phyloP scores from a whole-genome alignment of 2,113 vertebrate genomes.

The Vireo altiloquus region DNA sequence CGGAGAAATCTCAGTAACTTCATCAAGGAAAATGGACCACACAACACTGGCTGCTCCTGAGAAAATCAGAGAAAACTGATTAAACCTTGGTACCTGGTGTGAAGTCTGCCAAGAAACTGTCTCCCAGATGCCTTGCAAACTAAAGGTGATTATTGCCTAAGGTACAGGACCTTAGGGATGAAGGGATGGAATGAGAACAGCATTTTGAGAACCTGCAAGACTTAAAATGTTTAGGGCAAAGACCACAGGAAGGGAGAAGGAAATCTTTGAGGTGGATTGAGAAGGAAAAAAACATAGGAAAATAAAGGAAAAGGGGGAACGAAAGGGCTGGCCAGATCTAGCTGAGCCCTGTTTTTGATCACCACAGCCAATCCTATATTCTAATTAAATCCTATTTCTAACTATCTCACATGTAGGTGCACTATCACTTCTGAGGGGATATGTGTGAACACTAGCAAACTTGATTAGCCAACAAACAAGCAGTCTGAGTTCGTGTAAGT shows the following conservation, averaged over 20 bases:
- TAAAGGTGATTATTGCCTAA: neutral
- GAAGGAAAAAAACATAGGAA: neutral
- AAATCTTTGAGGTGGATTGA: neutral
- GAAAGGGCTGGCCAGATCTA: neutral
- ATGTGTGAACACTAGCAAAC: neutral
- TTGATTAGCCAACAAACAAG: neutral
- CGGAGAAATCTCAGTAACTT: neutral
- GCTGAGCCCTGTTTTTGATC: neutral
- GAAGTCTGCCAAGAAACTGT: neutral
- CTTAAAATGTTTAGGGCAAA: neutral
- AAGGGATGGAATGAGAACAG: neutral
- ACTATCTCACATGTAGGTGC: fast-evolving
- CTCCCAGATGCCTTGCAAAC: neutral
- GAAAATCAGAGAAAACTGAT: neutral
- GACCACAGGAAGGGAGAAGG: neutral
- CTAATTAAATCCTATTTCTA: neutral
- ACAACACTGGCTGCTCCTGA: neutral
- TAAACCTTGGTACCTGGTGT: neutral
- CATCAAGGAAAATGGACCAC: neutral
- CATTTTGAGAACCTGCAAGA: neutral
- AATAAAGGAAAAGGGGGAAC: neutral
- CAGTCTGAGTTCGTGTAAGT: neutral
- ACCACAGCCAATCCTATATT: neutral
- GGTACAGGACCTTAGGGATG: neutral
- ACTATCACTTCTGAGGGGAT: neutral